phyloP scores from a whole-genome alignment of 2,113 vertebrate species.

The Tupaia chinensis region DNA sequence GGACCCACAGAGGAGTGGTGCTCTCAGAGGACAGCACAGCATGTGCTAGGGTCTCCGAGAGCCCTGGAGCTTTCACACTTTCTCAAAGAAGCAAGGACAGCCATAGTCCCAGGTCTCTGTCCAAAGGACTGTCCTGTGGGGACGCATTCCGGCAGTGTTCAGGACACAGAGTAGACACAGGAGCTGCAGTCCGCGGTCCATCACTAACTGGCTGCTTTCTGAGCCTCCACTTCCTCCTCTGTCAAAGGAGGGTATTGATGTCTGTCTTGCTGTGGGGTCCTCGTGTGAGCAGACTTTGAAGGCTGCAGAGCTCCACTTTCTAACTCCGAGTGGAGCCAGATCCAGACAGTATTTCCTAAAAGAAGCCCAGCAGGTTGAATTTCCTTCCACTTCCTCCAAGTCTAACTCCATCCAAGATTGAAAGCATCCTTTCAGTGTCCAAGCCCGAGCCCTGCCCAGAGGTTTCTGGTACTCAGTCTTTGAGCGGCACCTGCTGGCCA shows the following conservation, averaged over 20 bases:
- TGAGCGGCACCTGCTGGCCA: conserved; percentile 67
- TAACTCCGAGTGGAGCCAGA: not conserved
- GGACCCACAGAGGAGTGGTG: not conserved
- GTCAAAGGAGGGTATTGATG: not conserved
- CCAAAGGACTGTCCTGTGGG: not conserved
- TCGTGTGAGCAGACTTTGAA: not conserved
- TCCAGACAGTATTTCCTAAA: not conserved
- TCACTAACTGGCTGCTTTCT: not conserved
- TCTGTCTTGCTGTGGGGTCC: not conserved
- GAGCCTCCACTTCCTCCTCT: not conserved
- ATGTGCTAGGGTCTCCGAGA: rapidly evolving
- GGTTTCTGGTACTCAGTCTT: not conserved
- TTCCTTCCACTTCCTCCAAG: not conserved
- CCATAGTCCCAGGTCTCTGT: not conserved
- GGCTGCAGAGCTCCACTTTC: not conserved
- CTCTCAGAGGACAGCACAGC: not conserved
- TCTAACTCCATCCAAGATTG: not conserved
- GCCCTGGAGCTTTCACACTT: not conserved
- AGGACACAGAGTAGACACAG: not conserved
- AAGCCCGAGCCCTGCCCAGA: rapidly evolving
- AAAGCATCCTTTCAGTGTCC: not conserved
- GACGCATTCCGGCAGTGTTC: not conserved
- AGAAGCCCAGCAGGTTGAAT: not conserved
- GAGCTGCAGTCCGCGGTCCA: not conserved
- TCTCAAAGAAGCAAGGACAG: not conserved